Percentiles rank a stretch among this genome's conserved stretches.
These are phyloP conservation scores for Marcusenius ussheri DNA, from an alignment of 2,113 vertebrate genomes.

Conservation along the genomic window DNA sequence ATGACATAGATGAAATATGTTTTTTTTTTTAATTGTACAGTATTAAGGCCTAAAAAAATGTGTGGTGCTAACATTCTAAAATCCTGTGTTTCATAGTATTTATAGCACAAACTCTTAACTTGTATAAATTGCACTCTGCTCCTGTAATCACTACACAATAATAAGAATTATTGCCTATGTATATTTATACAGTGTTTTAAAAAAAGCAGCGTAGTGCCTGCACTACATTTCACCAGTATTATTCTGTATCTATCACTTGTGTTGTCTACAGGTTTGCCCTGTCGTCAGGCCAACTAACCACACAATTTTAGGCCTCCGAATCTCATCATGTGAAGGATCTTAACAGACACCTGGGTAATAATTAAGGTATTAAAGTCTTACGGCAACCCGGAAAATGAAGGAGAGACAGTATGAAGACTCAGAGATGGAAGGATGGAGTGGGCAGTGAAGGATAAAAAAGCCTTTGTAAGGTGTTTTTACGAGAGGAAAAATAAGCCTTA, in stretches of 20 bases:
- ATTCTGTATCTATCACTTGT: constrained; percentile 75
- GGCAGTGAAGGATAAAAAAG: constrained; percentile 68
- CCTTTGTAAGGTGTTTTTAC: constrained; percentile 96
- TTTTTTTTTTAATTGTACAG: constrained; percentile 86
- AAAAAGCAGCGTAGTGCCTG: constrained; percentile 63
- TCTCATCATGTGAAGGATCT: constrained; percentile 84
- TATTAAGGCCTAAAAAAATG: constrained; percentile 99
- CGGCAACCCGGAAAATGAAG: constrained; percentile 82
- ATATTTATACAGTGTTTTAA: constrained; percentile 96
- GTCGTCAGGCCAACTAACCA: constrained; percentile 82
- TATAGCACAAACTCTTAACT: constrained; percentile 99
- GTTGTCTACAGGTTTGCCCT: constrained; percentile 71
- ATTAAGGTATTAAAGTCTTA: constrained; percentile 86
- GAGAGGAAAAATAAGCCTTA: constrained; percentile 84
- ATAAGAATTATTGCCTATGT: constrained; percentile 99
- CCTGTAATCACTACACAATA: constrained; percentile 99
- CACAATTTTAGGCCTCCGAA: constrained; percentile 92
- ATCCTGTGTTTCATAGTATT: constrained; percentile 99
- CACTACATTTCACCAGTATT: constrained; percentile 89
- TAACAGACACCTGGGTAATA: constrained; percentile 80
- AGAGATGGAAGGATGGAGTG: constrained; percentile 52
- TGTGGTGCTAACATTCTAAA: constrained; percentile 99
- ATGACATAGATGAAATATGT: constrained; percentile 52
- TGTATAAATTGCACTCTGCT: constrained; percentile 99
- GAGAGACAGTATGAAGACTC: constrained; percentile 75